These are phyloP conservation scores for Hyperoplus immaculatus DNA, from an alignment of 2,797 vertebrate genomes.

Conservation along the genomic window DNA sequence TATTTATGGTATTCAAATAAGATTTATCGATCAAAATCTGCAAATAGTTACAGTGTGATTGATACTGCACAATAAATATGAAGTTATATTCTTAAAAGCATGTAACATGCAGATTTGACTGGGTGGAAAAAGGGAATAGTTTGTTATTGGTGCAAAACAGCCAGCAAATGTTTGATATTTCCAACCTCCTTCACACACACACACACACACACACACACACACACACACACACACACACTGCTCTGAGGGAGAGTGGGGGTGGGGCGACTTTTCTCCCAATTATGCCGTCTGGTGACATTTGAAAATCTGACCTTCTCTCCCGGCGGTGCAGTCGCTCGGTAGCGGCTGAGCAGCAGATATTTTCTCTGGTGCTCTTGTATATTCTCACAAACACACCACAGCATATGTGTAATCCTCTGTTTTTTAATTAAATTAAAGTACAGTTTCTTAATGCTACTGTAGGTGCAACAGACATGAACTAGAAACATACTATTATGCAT, in stretches of 20 bases:
- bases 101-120: neutral
- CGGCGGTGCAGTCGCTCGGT: conserved; percentile 64
- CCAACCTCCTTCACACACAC: conserved; percentile 13
- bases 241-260: conserved; percentile 43
- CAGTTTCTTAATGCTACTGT: neutral
- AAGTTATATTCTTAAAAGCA: neutral
- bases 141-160: conserved; percentile 51
- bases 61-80: neutral
- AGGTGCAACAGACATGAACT: neutral
- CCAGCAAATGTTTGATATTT: conserved; percentile 62
- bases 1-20: neutral
- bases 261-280: conserved; percentile 81
- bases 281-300: conserved; percentile 89
- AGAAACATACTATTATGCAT: neutral
- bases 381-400: conserved; percentile 18
- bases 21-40: neutral
- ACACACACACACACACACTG: conserved; percentile 1
- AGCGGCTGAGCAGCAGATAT: conserved; percentile 56
- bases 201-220: neutral
- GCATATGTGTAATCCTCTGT: neutral
- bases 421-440: neutral
- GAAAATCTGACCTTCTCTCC: conserved; percentile 87
- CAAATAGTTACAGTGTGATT: neutral
- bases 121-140: conserved; percentile 18
- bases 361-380: conserved; percentile 43